phyloP scores from a whole-genome alignment of 1,140 invertebrate genomes.

The Melipona quadrifasciata region DNA sequence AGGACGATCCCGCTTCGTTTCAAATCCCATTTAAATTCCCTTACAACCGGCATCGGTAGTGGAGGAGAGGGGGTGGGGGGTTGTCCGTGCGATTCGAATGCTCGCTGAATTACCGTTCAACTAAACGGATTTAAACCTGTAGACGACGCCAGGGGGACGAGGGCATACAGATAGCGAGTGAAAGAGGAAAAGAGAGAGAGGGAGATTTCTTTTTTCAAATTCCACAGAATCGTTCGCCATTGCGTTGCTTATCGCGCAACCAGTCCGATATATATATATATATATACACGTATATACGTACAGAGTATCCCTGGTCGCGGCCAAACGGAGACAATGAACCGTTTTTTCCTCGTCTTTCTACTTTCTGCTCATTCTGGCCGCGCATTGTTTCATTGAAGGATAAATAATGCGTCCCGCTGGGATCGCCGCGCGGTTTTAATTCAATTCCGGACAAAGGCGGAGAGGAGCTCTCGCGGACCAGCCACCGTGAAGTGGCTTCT shows the following conservation, averaged over 20 bases:
- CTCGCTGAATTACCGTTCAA: slow-evolving; percentile 23
- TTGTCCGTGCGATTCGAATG: slow-evolving; percentile 12
- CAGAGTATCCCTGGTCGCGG: background rate
- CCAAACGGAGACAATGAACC: slow-evolving; percentile 21
- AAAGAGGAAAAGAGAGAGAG: background rate
- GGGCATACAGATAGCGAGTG: background rate
- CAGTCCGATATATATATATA: background rate
- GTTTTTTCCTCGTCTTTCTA: background rate
- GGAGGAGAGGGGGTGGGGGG: too few species aligned
- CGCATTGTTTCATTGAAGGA: slow-evolving; percentile 24
- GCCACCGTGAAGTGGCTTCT: background rate
- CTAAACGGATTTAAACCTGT: slow-evolving; percentile 25
- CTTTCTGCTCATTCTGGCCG: background rate
- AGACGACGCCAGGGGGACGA: background rate
- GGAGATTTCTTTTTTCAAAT: background rate
- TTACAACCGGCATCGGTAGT: too few species aligned
- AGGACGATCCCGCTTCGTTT: slow-evolving; percentile 12
- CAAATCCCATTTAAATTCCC: slow-evolving; percentile 34
- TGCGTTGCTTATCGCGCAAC: slow-evolving; percentile 10
- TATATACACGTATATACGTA: background rate
- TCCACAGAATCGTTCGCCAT: background rate
- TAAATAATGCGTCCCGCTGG: slow-evolving; percentile 40
- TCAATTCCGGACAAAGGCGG: slow-evolving; percentile 34
- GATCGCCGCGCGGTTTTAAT: slow-evolving; percentile 34
- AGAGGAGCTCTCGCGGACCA: background rate